Evolutionary conservation across 2,113 vertebrate genomes (phyloP).

Genomic region (Plestiodon gilberti): DNA sequence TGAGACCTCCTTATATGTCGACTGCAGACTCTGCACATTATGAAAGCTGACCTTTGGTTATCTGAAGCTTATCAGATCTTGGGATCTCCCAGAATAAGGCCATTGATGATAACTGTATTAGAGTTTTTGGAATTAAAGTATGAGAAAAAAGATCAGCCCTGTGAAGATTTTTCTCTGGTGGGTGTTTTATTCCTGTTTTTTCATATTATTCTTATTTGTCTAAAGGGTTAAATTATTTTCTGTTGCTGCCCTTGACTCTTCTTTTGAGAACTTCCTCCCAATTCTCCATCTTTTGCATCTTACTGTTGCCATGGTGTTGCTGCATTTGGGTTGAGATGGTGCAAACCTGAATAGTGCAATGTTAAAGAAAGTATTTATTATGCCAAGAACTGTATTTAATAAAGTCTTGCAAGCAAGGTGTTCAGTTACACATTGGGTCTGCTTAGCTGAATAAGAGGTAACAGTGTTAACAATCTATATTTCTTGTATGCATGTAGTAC

Average conservation of each 20-base stretch:
- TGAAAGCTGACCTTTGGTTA: not conserved
- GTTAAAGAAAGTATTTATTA: slow-evolving; percentile 71
- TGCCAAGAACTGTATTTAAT: slow-evolving; percentile 64
- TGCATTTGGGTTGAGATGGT: slow-evolving; percentile 36
- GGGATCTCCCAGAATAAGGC: not conserved
- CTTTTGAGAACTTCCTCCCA: not conserved
- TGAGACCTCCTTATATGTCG: not conserved
- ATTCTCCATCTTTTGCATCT: slow-evolving; percentile 13
- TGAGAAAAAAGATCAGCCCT: not conserved
- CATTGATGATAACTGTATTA: not conserved
- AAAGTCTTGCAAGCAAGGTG: slow-evolving; percentile 73
- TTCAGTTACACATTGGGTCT: slow-evolving; percentile 64
- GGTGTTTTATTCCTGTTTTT: not conserved
- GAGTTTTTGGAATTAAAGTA: not conserved
- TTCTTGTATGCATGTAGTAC: slow-evolving; percentile 36
- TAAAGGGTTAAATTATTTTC: slow-evolving; percentile 4
- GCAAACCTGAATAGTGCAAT: slow-evolving; percentile 64
- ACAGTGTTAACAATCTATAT: slow-evolving; percentile 71
- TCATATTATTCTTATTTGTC: not conserved
- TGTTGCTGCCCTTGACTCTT: not conserved
- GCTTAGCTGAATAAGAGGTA: slow-evolving; percentile 75
- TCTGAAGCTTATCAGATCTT: not conserved
- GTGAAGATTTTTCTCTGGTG: not conserved
- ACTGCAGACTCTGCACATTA: not conserved
- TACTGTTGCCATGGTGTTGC: slow-evolving; percentile 48